Evolutionary conservation across 2,113 vertebrate genomes (phyloP), one percentile per base, ranked within the genome.

Genomic region (Mesocricetus auratus): DNA sequence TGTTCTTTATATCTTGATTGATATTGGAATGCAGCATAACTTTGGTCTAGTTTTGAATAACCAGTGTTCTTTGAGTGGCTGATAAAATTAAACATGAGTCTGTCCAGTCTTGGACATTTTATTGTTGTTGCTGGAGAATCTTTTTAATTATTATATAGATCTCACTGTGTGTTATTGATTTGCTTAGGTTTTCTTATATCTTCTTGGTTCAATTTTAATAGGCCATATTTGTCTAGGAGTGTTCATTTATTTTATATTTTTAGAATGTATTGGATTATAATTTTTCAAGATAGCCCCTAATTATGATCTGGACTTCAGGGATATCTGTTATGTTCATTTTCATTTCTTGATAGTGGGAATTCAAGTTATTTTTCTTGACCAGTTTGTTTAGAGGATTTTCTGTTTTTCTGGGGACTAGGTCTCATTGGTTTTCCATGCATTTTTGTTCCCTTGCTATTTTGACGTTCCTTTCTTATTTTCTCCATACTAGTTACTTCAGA

Each of bases 1-100:
- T 86, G 66, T 77, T 96, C 77, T 92, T 90, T 78, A 22, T 86
- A 83, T 94, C 93, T 79, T 89, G 78, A 12, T 42, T 74, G 86
- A 22, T 71, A 47, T 58, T 77, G 82, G 89, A 82, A 69, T n/a
- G 10, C 78, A 36, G 26, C 78, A 58, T 93, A 56, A 94, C 90
- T 93, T 92, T 62, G 74, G 79, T 79, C 90, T 91, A 45, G 19
- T 92, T 24, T 21, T 71, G 66, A 69, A 39, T 26, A 69, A 85
- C 58, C 79, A 82, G 82, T 86, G 26, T 82, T n/a, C 79, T 60
- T 82, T 60, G 56, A 82, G 33, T 15, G 21, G 29, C 24, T 86
- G 39, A 86, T 85, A 66, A 66, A 66, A 45, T 64, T 86, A 42
- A 86, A 4, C 39, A 66, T 45, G 60, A 45, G 39, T 66, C 60